phyloP scores from a whole-genome alignment of 2,888 invertebrate genomes.

The Chouioia cunea region DNA sequence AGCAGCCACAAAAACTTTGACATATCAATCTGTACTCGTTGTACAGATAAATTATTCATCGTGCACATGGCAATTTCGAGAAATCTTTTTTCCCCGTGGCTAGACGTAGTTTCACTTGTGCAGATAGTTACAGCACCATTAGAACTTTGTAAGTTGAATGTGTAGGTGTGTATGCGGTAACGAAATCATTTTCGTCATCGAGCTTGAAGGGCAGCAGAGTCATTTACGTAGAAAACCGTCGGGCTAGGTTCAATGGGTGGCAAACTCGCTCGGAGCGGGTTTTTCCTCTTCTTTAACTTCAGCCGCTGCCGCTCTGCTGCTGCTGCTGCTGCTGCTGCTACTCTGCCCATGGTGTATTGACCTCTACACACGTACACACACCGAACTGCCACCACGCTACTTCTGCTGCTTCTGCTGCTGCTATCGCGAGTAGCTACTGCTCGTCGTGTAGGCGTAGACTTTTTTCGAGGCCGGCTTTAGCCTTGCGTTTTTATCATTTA shows the following conservation, averaged over 20 bases:
- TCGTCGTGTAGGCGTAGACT: background rate
- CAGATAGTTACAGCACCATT: conserved; percentile 13
- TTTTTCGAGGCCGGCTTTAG: conserved; percentile 42
- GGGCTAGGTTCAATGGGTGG: conserved; percentile 35
- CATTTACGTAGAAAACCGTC: conserved; percentile 38
- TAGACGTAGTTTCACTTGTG: background rate
- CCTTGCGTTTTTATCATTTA: conserved; percentile 30
- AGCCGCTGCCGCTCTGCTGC: conserved; percentile 40
- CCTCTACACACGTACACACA: conserved; percentile 27
- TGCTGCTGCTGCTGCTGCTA: conserved; percentile 38
- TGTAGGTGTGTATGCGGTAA: conserved; percentile 10
- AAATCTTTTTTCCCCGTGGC: conserved; percentile 13
- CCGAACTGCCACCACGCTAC: background rate
- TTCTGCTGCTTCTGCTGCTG: too few relatives aligned
- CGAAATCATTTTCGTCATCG: conserved; percentile 44
- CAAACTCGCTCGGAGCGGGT: conserved; percentile 36
- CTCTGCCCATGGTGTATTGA: conserved; percentile 43
- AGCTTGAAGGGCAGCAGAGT: conserved; percentile 36
- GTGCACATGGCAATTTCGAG: background rate
- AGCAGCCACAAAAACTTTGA: conserved; percentile 1
- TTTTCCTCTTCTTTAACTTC: conserved; percentile 44
- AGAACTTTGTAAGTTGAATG: conserved; percentile 26
- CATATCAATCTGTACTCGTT: background rate
- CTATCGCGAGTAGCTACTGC: too few relatives aligned
- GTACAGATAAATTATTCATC: background rate